Conservation (phyloP, 1,140 invertebrate genomes). For the Gryllus bimaculatus region DNA sequence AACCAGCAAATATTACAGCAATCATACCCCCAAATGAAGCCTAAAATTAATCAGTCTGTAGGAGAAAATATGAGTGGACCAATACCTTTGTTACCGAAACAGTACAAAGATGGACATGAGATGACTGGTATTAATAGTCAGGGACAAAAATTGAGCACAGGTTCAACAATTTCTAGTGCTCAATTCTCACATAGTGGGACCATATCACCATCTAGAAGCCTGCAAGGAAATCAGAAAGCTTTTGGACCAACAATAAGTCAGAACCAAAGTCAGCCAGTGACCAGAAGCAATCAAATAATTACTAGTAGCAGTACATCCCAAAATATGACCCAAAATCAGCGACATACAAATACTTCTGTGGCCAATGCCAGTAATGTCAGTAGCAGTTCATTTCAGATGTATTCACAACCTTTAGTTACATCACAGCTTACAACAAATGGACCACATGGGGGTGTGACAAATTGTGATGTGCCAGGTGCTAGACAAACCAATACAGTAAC, state of each 20-base stretch:
- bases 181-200: not conserved
- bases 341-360: not conserved
- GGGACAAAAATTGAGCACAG: not conserved
- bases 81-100: not conserved
- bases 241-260: not conserved
- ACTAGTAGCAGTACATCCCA: not conserved
- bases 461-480: not conserved
- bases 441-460: not conserved
- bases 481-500: not conserved
- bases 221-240: not conserved
- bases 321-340: not conserved
- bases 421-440: not conserved
- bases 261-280: not conserved
- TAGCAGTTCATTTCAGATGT: not conserved
- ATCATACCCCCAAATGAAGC: not conserved
- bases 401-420: not conserved
- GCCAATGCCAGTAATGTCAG: not conserved
- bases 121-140: not conserved
- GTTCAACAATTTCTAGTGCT: not conserved
- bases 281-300: not conserved
- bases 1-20: conserved; percentile 22
- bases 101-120: not conserved
- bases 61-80: not conserved
- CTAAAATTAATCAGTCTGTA: not conserved
- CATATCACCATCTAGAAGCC: not conserved